phyloP scores from a whole-genome alignment of 2,797 vertebrate species.

The Rachycentron canadum region DNA sequence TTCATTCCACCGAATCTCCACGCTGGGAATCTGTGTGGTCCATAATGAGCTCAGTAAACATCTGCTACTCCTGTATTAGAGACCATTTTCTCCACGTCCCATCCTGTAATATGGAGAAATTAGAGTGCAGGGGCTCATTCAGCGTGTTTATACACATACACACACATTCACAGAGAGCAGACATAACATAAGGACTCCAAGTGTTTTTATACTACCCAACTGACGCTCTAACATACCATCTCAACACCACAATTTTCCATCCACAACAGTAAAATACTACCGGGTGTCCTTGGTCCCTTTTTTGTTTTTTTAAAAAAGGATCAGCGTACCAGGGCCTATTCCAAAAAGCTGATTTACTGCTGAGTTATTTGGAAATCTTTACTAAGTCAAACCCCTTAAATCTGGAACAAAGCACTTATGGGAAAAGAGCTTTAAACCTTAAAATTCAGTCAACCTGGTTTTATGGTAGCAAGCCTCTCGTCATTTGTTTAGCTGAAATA shows the following conservation, averaged over 20 bases:
- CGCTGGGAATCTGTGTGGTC: conserved; percentile 81
- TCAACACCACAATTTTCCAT: conserved; percentile 83
- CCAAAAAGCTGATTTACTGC: conserved; percentile 29
- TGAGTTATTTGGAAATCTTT: conserved; percentile 37
- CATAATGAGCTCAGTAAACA: conserved; percentile 83
- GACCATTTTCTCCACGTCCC: conserved; percentile 80
- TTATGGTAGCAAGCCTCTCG: neutral
- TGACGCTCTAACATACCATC: conserved; percentile 82
- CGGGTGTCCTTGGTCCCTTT: conserved; percentile 70
- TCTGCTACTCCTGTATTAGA: conserved; percentile 82
- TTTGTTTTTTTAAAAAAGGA: conserved; percentile 22
- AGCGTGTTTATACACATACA: conserved; percentile 70
- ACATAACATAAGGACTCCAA: conserved; percentile 81
- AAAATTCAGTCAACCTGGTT: neutral
- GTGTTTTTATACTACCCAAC: conserved; percentile 82
- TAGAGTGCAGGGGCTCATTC: conserved; percentile 82
- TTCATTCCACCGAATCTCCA: conserved; percentile 40
- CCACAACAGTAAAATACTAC: conserved; percentile 82
- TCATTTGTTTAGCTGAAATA: conserved; percentile 42
- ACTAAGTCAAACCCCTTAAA: conserved; percentile 22
- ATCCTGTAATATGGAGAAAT: conserved; percentile 86
- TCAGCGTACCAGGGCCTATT: conserved; percentile 7
- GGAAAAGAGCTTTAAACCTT: neutral
- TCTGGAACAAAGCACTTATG: neutral
- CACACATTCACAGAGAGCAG: conserved; percentile 69